Conservation (phyloP, 1,140 invertebrate species). For the Lamellibrachia luymesi region DNA sequence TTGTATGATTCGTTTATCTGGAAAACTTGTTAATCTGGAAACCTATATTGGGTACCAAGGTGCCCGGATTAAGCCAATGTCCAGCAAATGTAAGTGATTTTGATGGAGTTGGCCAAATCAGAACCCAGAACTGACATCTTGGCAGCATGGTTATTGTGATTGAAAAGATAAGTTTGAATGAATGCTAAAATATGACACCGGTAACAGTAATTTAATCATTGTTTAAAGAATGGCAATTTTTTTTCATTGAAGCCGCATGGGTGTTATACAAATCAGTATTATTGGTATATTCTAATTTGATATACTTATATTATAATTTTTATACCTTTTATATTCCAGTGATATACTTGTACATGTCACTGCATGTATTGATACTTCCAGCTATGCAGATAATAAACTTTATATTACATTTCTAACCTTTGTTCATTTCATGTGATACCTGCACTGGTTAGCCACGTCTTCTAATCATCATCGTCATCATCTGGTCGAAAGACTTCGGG, state of each 20-base stretch:
- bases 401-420: not conserved
- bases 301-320: not conserved
- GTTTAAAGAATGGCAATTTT: not conserved
- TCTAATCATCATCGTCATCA: too few relatives aligned
- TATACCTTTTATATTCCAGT: not conserved
- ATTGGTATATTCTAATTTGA: not conserved
- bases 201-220: not conserved
- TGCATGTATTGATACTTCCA: too few relatives aligned
- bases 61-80: too few relatives aligned
- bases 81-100: not conserved
- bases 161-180: not conserved
- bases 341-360: not conserved
- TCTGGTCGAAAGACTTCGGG: too few relatives aligned
- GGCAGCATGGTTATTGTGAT: not conserved
- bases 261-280: not conserved
- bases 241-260: not conserved
- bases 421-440: not conserved
- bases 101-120: not conserved
- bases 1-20: too few relatives aligned
- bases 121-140: too few relatives aligned
- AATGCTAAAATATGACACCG: not conserved
- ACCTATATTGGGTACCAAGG: too few relatives aligned
- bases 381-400: not conserved
- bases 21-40: too few relatives aligned
- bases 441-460: not conserved